Percentiles rank a stretch among this genome's conserved stretches.
Evolutionary conservation across 2,888 invertebrate genomes (phyloP).

Genomic region (Andricus quercusramuli): DNA sequence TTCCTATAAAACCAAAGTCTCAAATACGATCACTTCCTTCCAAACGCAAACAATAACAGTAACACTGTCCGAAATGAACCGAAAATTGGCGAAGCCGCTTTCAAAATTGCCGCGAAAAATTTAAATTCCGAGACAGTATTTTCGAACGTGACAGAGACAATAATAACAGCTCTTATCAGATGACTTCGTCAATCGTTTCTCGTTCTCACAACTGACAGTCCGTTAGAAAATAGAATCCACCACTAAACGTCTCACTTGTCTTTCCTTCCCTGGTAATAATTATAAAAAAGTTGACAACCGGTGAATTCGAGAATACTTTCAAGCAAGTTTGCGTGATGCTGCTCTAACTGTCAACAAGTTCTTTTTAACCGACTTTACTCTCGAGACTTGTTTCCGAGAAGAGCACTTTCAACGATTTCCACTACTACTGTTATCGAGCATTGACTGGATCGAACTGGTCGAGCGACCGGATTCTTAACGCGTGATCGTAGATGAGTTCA

Average conservation of each 20-base stretch:
- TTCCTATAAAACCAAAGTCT: background rate
- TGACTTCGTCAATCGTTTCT: background rate
- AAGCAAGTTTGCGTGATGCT: background rate
- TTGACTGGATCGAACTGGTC: conserved; percentile 18
- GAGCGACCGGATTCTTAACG: conserved; percentile 14
- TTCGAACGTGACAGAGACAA: background rate
- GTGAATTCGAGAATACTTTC: background rate
- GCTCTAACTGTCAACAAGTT: background rate
- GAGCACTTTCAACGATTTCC: conserved; percentile 13
- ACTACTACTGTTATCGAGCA: conserved; percentile 13
- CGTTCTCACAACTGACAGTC: background rate
- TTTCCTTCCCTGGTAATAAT: background rate
- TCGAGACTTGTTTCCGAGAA: background rate
- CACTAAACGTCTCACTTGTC: background rate
- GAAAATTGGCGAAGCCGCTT: background rate
- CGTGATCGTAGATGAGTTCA: background rate
- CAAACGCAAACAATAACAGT: background rate
- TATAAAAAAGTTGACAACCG: background rate
- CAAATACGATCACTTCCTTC: background rate
- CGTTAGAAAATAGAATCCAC: background rate
- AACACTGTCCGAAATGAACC: background rate
- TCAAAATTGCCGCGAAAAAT: background rate
- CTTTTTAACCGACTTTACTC: background rate
- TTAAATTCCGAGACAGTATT: background rate
- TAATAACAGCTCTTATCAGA: background rate